Conservation (phyloP, 2,797 vertebrate species). For the Acrossocheilus fasciatus region DNA sequence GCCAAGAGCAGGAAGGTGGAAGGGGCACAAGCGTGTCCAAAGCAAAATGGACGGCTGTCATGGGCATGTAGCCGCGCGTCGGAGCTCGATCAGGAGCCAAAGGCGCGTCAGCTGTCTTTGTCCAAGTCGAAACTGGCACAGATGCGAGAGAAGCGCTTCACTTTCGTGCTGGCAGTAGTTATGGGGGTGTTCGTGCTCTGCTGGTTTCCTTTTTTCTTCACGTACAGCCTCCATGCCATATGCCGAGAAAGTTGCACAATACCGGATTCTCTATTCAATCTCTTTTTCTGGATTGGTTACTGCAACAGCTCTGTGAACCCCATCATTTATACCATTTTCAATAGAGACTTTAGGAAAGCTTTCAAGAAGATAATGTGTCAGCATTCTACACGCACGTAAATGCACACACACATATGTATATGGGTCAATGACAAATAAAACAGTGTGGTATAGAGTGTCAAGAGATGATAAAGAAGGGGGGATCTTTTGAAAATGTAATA, state of each 20-base stretch:
- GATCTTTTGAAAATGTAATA: neutral
- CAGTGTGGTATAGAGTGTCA: too few relatives aligned
- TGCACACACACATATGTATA: conserved; percentile 14
- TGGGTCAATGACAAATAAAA: conserved; percentile 15
- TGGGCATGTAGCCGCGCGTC: conserved; percentile 78
- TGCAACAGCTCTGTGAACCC: conserved; percentile 87
- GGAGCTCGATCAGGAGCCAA: conserved; percentile 73
- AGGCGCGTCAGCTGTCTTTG: conserved; percentile 66
- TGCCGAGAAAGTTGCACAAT: conserved; percentile 82
- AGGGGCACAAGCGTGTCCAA: conserved; percentile 74
- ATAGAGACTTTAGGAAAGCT: conserved; percentile 84
- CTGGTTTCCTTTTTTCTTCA: conserved; percentile 88
- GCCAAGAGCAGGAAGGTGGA: conserved; percentile 77
- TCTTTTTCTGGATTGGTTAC: conserved; percentile 88
- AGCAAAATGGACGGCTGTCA: conserved; percentile 77
- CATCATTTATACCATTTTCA: conserved; percentile 86
- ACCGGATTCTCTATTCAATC: conserved; percentile 80
- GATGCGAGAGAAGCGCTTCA: conserved; percentile 85
- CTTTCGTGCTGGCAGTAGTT: conserved; percentile 83
- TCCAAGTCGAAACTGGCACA: conserved; percentile 84
- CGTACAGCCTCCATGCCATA: conserved; percentile 82
- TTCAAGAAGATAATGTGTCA: conserved; percentile 85
- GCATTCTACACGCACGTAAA: conserved; percentile 72
- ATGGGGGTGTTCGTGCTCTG: conserved; percentile 86
- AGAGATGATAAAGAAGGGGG: neutral